Evolutionary conservation across 2,797 vertebrate species (phyloP), one percentile per base, ranked within the genome.

Genomic region (Lycodopsis pacificus): DNA sequence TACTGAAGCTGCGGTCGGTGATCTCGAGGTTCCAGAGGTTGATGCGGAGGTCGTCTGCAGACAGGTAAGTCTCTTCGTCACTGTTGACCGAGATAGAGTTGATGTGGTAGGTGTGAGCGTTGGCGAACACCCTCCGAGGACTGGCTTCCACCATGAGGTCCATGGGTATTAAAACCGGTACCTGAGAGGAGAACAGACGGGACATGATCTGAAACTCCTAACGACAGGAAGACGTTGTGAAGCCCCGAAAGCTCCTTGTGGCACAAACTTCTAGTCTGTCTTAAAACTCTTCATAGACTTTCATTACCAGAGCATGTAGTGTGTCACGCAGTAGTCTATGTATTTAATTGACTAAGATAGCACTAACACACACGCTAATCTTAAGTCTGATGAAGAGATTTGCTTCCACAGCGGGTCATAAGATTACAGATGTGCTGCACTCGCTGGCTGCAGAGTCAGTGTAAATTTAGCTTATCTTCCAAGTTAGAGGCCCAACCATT

Each of bases 81-180:
- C 98, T 99, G 93, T 99, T 99, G 90, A 99, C 98, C 15, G 98
- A 99, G 95, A 99, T 97, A 73, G 98, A 99, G 91, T 99, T 99
- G 95, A 99, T 98, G 89, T 99, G 98, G 88, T 99, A 99, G 49
- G 98, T 99, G 93, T 99, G 98, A 64, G 98, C 98, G 14, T 99
- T 99, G 92, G 98, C 97, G 77, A 99, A 99, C 95, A 99, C 98
- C 85, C 98, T 95, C 22, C 98, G 94, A 0, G 98, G 98, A 84
- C 98, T 99, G 81, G 98, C 98, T 86, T 99, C 98, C 66, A 99
- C 98, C 98, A 99, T 99, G 72, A 99, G 96, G 94, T 99, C 98
- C 98, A 99, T 99, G 62, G 98, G 98, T 93, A 96, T 97, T 86
- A 99, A 97, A 83, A 99, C 97, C 20, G 98, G 98, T 83, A 99